Evolutionary conservation across 2,113 vertebrate species (phyloP).

Genomic region (Eptesicus fuscus): DNA sequence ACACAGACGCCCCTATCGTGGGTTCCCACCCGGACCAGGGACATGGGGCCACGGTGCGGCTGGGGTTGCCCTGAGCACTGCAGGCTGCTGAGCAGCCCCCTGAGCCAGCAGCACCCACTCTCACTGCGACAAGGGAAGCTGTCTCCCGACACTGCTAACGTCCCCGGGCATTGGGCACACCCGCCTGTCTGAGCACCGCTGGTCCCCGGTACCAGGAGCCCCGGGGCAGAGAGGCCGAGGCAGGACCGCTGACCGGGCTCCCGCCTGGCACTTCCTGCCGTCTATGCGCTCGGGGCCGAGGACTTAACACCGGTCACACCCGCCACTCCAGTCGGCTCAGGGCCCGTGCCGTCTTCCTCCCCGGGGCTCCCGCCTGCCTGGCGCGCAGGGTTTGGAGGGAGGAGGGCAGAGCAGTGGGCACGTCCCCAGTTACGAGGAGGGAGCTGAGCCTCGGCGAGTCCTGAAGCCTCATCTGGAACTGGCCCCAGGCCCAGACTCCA

Average conservation of each 20-base stretch:
- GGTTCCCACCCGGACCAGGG: not conserved
- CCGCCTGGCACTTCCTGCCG: accelerated
- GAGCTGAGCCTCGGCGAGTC: accelerated
- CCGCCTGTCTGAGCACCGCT: not conserved
- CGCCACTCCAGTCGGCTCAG: accelerated
- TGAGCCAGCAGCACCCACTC: not conserved
- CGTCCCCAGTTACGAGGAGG: accelerated
- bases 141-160: not conserved
- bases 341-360: accelerated
- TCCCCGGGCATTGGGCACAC: not conserved
- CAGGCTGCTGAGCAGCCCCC: accelerated
- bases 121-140: accelerated
- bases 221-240: accelerated
- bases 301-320: accelerated
- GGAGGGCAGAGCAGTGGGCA: accelerated
- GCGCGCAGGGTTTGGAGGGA: not conserved
- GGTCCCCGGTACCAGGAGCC: accelerated
- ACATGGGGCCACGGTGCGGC: accelerated
- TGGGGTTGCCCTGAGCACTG: accelerated
- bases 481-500: not conserved
- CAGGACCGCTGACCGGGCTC: accelerated
- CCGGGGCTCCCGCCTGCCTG: not conserved
- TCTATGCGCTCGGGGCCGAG: accelerated
- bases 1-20: accelerated
- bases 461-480: not conserved